These are phyloP conservation scores for Onthophagus sagittarius DNA, from an alignment of 2,888 invertebrate species.

Conservation along the genomic window DNA sequence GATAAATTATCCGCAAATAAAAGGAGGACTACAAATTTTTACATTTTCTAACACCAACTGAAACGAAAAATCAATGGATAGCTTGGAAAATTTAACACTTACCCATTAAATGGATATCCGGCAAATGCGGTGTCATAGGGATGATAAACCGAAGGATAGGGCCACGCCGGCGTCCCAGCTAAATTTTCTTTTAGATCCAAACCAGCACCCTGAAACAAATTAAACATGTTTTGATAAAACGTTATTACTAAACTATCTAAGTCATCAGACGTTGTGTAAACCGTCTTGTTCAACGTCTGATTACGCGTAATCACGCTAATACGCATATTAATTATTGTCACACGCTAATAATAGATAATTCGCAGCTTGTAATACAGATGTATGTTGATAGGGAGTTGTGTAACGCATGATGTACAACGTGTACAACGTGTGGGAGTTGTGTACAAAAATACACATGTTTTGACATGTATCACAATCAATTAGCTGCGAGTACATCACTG, in stretches of 20 bases:
- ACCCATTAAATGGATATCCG: conserved; percentile 94
- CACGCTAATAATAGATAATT: conserved; percentile 12
- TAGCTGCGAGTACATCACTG: not conserved
- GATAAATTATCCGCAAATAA: conserved; percentile 2
- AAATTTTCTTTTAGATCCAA: conserved; percentile 87
- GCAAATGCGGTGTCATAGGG: conserved; percentile 91
- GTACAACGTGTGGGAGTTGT: not conserved
- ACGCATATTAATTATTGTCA: conserved; percentile 2
- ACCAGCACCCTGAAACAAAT: conserved; percentile 67
- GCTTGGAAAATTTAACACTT: conserved; percentile 48
- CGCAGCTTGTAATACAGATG: conserved; percentile 2
- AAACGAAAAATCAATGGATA: not conserved
- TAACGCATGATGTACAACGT: conserved; percentile 4
- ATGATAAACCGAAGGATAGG: conserved; percentile 88
- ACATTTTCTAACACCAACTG: conserved; percentile 2
- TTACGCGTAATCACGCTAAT: conserved; percentile 1
- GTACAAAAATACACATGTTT: conserved; percentile 9
- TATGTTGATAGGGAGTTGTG: conserved; percentile 2
- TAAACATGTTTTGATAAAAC: not conserved
- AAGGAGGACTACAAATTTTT: not conserved
- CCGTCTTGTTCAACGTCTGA: not conserved
- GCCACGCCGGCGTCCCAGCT: conserved; percentile 81
- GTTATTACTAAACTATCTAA: not conserved
- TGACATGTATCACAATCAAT: conserved; percentile 9
- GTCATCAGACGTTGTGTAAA: not conserved